phyloP scores from a whole-genome alignment of 2,888 invertebrate genomes.

The Mesochorus sp. region DNA sequence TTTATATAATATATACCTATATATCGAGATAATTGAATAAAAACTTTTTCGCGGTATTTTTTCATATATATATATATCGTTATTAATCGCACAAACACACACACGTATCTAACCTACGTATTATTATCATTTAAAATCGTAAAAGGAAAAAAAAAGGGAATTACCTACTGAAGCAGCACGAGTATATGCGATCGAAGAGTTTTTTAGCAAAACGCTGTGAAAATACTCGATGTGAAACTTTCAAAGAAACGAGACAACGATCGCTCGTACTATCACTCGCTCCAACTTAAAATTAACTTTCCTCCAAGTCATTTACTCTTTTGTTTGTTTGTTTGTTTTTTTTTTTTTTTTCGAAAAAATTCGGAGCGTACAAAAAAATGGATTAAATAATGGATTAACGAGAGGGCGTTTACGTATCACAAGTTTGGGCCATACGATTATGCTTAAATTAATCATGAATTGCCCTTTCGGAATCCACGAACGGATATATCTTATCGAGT shows the following conservation, averaged over 20 bases:
- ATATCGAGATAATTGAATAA: slow-evolving; percentile 39
- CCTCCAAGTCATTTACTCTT: too few species aligned
- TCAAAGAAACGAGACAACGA: neutral
- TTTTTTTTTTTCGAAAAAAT: neutral
- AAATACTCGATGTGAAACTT: neutral
- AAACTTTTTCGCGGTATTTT: slow-evolving; percentile 15
- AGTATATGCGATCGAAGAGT: slow-evolving; percentile 15
- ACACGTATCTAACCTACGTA: slow-evolving; percentile 27
- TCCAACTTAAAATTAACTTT: too few species aligned
- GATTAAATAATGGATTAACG: slow-evolving; percentile 14
- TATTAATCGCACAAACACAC: slow-evolving; percentile 2
- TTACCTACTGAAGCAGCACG: neutral
- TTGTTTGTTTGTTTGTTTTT: neutral
- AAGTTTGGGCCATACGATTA: slow-evolving; percentile 68
- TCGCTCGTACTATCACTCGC: neutral
- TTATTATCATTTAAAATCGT: neutral
- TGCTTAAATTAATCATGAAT: slow-evolving; percentile 42
- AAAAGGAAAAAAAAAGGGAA: neutral
- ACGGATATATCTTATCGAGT: slow-evolving; percentile 23
- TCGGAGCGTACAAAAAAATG: neutral
- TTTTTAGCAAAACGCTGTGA: neutral
- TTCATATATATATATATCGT: neutral
- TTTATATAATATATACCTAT: slow-evolving; percentile 43
- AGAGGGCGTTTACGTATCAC: slow-evolving; percentile 70
- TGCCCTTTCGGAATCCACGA: slow-evolving; percentile 38